These are phyloP conservation scores for Acipenser transmontanus DNA, from an alignment of 2,797 vertebrate genomes.

Conservation along the genomic window DNA sequence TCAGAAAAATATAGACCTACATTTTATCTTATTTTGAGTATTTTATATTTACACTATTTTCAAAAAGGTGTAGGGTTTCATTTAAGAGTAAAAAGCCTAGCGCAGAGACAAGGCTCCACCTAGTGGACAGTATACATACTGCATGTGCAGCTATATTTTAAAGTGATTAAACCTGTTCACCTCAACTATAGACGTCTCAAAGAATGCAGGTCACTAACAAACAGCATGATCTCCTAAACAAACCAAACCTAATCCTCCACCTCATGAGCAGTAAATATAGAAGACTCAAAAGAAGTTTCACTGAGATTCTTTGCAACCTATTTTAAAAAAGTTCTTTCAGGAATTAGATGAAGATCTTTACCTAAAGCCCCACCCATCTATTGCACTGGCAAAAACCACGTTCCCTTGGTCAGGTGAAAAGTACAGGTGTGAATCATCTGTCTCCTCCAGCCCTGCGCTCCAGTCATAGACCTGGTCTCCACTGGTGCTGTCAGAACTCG, in stretches of 20 bases:
- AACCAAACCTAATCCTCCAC: too few relatives aligned
- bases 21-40: too few relatives aligned
- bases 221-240: too few relatives aligned
- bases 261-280: too few relatives aligned
- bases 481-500: constrained; percentile 18
- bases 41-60: too few relatives aligned
- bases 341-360: constrained; percentile 30
- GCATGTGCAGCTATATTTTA: neutral
- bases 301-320: neutral
- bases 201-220: too few relatives aligned
- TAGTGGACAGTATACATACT: constrained; percentile 44
- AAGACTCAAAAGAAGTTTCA: neutral
- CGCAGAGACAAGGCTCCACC: constrained; percentile 35
- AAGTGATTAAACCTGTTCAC: too few relatives aligned
- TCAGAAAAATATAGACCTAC: too few relatives aligned
- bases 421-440: constrained; percentile 88
- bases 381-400: constrained; percentile 86
- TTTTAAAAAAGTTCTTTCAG: neutral
- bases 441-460: constrained; percentile 82
- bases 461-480: constrained; percentile 85
- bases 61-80: too few relatives aligned
- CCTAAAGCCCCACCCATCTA: constrained; percentile 97
- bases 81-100: too few relatives aligned
- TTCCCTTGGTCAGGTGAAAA: constrained; percentile 92
- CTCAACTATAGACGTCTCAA: too few relatives aligned